Evolutionary conservation across 2,113 vertebrate species (phyloP).

Genomic region (Mus spicilegus): DNA sequence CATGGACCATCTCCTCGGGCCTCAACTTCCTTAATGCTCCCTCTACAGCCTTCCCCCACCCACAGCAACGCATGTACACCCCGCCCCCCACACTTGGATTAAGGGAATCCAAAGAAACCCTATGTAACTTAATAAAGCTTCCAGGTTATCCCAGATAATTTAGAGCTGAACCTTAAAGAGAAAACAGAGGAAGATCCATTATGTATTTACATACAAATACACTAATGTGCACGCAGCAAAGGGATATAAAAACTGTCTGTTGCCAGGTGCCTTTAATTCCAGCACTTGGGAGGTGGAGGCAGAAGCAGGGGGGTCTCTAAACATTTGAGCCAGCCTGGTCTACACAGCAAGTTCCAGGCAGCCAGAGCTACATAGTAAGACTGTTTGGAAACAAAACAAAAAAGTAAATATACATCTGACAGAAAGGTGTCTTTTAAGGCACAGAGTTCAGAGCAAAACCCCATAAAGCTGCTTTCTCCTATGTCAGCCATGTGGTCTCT

Average conservation of each 20-base stretch:
- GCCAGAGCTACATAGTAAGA: not conserved
- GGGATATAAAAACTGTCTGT: not conserved
- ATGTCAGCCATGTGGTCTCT: slow-evolving; percentile 15
- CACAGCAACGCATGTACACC: not conserved
- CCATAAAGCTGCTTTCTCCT: slow-evolving; percentile 21
- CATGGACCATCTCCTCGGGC: not conserved
- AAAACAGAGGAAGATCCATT: slow-evolving; percentile 29
- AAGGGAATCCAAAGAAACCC: not conserved
- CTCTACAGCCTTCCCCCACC: no score
- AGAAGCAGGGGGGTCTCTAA: not conserved
- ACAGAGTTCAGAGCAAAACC: slow-evolving; percentile 56
- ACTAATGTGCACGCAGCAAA: not conserved
- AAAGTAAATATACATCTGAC: not conserved
- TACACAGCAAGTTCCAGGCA: not conserved
- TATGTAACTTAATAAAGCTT: slow-evolving; percentile 29
- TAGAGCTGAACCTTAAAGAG: slow-evolving; percentile 44
- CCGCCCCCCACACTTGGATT: not conserved
- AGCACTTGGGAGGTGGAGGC: not conserved
- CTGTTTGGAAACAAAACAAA: not conserved
- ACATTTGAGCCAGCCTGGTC: not conserved
- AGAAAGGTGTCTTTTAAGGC: slow-evolving; percentile 61
- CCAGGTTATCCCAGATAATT: slow-evolving; percentile 58
- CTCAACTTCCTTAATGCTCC: not conserved
- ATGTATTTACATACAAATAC: slow-evolving; percentile 18
- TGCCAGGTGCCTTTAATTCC: not conserved